phyloP scores from a whole-genome alignment of 1,140 invertebrate species.

The Drosophila auraria region DNA sequence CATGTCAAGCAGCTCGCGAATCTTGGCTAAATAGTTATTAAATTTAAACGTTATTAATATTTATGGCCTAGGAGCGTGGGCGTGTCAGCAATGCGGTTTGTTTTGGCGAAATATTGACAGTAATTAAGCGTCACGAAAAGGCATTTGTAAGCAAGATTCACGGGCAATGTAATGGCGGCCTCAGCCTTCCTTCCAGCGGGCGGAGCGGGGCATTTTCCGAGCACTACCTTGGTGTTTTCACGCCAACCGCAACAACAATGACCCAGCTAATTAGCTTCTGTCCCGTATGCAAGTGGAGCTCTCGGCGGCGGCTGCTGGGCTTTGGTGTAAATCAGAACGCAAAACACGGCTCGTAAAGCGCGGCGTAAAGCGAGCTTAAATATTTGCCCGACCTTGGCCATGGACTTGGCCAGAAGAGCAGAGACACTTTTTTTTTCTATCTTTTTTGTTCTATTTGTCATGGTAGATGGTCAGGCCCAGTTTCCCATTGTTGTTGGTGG shows the following conservation, averaged over 20 bases:
- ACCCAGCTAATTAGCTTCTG: constrained; percentile 67
- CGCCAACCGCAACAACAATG: constrained; percentile 64
- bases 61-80: constrained; percentile 52
- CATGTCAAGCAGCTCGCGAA: constrained; percentile 36
- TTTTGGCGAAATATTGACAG: constrained; percentile 65
- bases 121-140: constrained; percentile 60
- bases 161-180: constrained; percentile 21
- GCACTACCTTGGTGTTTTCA: constrained; percentile 55
- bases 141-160: constrained; percentile 49
- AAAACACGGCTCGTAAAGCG: constrained; percentile 6
- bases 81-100: constrained; percentile 44
- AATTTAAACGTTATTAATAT: constrained; percentile 62
- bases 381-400: constrained; percentile 56
- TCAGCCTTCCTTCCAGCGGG: constrained; percentile 20
- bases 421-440: constrained; percentile 22
- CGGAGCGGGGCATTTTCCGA: constrained; percentile 12
- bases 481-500: constrained; percentile 35
- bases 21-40: constrained; percentile 49
- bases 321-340: constrained; percentile 29
- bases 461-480: constrained; percentile 46
- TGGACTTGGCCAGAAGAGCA: constrained; percentile 55
- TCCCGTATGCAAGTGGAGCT: constrained; percentile 27
- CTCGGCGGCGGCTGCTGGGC: not conserved
- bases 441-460: constrained; percentile 55
- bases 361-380: constrained; percentile 19